phyloP scores from a whole-genome alignment of 2,113 vertebrate species.

The Taurulus bubalis region DNA sequence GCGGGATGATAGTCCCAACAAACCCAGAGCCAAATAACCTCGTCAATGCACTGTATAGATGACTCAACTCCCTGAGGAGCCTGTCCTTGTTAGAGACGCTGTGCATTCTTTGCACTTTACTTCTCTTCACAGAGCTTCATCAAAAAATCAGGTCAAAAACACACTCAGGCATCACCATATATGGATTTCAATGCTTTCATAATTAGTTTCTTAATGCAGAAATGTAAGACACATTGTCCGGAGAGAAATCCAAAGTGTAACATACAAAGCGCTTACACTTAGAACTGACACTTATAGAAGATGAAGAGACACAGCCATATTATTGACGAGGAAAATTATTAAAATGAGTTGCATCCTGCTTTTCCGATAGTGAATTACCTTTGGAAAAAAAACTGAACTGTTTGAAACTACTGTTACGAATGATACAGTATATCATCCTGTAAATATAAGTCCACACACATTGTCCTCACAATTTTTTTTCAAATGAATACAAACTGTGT shows the following conservation, averaged over 20 bases:
- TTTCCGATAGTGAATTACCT: neutral
- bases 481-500: too few relatives aligned
- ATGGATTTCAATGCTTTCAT: constrained; percentile 6
- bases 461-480: too few relatives aligned
- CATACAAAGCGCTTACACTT: neutral
- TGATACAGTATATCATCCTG: too few relatives aligned
- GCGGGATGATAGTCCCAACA: constrained; percentile 30
- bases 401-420: too few relatives aligned
- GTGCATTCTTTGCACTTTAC: neutral
- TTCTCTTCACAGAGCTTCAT: constrained; percentile 12
- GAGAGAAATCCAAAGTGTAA: neutral
- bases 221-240: neutral
- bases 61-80: constrained; percentile 45
- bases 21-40: constrained; percentile 32
- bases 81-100: constrained; percentile 22
- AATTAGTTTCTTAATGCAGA: neutral
- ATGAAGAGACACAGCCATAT: neutral
- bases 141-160: constrained; percentile 35
- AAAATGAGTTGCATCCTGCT: neutral
- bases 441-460: too few relatives aligned
- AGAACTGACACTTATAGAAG: neutral
- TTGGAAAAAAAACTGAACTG: too few relatives aligned
- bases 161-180: constrained; percentile 1
- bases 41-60: constrained; percentile 31
- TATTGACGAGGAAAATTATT: neutral